These are phyloP conservation scores for Nothoprocta perdicaria DNA, from an alignment of 2,113 vertebrate genomes.

Conservation along the genomic window DNA sequence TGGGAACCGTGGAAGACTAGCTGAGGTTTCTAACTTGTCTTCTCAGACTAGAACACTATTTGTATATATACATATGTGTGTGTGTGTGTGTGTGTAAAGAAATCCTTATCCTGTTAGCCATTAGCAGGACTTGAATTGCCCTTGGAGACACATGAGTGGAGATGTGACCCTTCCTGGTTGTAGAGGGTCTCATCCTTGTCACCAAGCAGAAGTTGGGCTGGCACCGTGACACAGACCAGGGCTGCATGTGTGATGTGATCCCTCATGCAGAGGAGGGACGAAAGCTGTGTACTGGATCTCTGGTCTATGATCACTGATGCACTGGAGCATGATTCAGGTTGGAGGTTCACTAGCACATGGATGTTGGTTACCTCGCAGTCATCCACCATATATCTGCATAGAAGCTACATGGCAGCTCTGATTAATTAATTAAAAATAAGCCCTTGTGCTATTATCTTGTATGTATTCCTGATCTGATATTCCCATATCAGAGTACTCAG, in stretches of 20 bases:
- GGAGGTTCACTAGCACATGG: constrained; percentile 3
- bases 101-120: background rate
- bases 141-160: background rate
- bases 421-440: constrained; percentile 9
- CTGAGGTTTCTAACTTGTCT: background rate
- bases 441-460: background rate
- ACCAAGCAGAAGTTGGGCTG: background rate
- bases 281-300: background rate
- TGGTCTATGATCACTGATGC: background rate
- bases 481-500: background rate
- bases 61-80: too few relatives aligned
- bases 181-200: background rate
- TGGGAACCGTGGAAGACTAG: background rate
- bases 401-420: background rate
- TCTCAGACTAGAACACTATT: background rate
- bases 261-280: background rate
- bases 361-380: background rate
- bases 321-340: background rate
- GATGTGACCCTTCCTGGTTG: background rate
- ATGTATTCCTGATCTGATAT: background rate
- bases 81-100: background rate
- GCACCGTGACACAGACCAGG: background rate
- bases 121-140: background rate
- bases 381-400: background rate
- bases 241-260: background rate